phyloP scores from a whole-genome alignment of 2,113 vertebrate genomes.

The Heteronetta atricapilla region DNA sequence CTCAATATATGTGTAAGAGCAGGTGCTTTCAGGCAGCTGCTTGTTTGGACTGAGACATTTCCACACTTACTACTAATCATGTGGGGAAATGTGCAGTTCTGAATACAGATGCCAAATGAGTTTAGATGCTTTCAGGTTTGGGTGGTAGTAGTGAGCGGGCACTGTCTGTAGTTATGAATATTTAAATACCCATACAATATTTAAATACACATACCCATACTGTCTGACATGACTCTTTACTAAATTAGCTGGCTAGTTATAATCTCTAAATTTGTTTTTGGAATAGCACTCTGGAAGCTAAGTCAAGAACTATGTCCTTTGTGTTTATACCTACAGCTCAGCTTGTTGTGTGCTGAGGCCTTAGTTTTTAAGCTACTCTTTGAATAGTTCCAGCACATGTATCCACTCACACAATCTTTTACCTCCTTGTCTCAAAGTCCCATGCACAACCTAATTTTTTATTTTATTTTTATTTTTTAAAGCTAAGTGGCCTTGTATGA shows the following conservation, averaged over 20 bases:
- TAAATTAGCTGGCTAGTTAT: neutral
- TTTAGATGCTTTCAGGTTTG: neutral
- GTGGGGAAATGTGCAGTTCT: neutral
- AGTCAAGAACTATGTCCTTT: neutral
- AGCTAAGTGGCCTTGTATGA: neutral
- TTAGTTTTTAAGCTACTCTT: neutral
- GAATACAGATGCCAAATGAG: neutral
- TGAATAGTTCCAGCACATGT: neutral
- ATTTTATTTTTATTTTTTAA: neutral
- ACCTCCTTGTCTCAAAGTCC: neutral
- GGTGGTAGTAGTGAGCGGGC: neutral
- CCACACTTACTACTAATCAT: neutral
- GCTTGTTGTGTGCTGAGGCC: neutral
- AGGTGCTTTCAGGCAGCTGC: neutral
- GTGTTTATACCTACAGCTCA: neutral
- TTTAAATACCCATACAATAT: neutral
- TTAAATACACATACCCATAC: neutral
- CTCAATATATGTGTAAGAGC: accelerated
- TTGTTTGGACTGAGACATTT: neutral
- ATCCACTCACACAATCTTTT: neutral
- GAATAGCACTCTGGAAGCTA: neutral
- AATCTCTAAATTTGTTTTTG: neutral
- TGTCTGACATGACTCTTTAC: neutral
- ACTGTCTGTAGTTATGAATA: neutral
- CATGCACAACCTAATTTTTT: neutral